Evolutionary conservation across 2,797 vertebrate species (phyloP), one percentile per base, ranked within the genome.

Genomic region (Sternarchorhynchus goeldii): DNA sequence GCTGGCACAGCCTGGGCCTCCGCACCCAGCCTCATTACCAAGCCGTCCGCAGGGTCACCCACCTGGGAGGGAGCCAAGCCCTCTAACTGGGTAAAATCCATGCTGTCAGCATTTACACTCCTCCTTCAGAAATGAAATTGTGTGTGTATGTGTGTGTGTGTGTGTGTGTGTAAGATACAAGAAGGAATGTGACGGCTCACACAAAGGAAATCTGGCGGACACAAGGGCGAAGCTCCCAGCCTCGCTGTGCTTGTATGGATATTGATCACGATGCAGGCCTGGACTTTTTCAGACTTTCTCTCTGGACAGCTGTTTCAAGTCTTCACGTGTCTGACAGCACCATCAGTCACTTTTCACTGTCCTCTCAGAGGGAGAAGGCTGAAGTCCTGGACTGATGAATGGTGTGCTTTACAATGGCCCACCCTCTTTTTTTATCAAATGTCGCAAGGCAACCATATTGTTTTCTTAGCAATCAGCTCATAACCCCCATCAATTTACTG

Each of bases 361-460:
- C 75, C 85, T 81, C 83, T 81, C 85, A 88, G 87, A 90, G 25
- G 34, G 18, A 76, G 76, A 86, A 84, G 84, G 87, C 88, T 89
- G 89, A 90, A 89, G 83, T 88, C 86, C 83, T 74, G 85, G 57
- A 81, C 85, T 92, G 91, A 92, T 91, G 83, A 85, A 92, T 90
- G 87, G 75, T 78, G 82, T 82, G 79, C 84, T 86, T 90, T 89
- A 86, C 34, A 75, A 77, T 60, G 65, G 75, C 84, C 80, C 82
- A 85, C 82, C 86, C 86, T 85, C 25, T 82, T 85, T 88, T 87
- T 90, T 88, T 88, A 92, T 90, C 88, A 87, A 87, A 86, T 64
- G 77, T 88, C 86, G 88, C 86, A 86, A 81, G 79, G 85, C 88
- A 82, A 89, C 89, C 87, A 88, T 82, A 87, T 82, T 78, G 84